Evolutionary conservation across 2,797 vertebrate species (phyloP).

Genomic region (Sylvilagus floridanus): DNA sequence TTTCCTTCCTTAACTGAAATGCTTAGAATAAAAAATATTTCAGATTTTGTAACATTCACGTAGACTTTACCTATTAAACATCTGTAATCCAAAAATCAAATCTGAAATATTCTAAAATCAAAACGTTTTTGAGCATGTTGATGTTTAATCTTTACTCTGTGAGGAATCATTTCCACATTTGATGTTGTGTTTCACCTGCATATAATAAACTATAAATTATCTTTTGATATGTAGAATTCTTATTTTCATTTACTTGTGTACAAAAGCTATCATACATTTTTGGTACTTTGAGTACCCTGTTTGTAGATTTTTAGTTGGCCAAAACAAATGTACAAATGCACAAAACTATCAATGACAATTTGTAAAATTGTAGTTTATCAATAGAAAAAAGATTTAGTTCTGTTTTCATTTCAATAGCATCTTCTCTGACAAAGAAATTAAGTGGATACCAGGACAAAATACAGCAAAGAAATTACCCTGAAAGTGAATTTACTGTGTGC

Average conservation of each 20-base stretch:
- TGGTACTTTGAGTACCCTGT: background rate
- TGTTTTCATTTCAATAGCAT: slow-evolving; percentile 64
- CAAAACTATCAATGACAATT: background rate
- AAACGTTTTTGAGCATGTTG: background rate
- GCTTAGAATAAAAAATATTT: too few relatives aligned
- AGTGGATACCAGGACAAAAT: background rate
- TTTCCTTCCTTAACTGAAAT: too few relatives aligned
- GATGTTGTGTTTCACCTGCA: background rate
- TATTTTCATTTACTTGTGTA: background rate
- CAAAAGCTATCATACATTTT: background rate
- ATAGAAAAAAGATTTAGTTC: slow-evolving; percentile 47
- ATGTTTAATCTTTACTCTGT: slow-evolving; percentile 24
- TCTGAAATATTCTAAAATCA: too few relatives aligned
- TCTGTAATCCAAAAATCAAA: too few relatives aligned
- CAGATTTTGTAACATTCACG: too few relatives aligned
- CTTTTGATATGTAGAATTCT: slow-evolving; percentile 2
- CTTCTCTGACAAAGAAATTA: slow-evolving; percentile 59
- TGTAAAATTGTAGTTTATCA: slow-evolving; percentile 57
- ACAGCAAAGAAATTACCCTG: slow-evolving; percentile 62
- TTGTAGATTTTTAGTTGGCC: background rate
- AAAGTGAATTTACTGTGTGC: slow-evolving; percentile 60
- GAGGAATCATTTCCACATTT: slow-evolving; percentile 19
- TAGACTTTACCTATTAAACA: too few relatives aligned
- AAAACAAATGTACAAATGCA: background rate
- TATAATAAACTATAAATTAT: background rate